Percentiles rank a stretch among this genome's conserved stretches.
phyloP scores from a whole-genome alignment of 2,797 vertebrate species.

The Gymnoscopelus braueri region DNA sequence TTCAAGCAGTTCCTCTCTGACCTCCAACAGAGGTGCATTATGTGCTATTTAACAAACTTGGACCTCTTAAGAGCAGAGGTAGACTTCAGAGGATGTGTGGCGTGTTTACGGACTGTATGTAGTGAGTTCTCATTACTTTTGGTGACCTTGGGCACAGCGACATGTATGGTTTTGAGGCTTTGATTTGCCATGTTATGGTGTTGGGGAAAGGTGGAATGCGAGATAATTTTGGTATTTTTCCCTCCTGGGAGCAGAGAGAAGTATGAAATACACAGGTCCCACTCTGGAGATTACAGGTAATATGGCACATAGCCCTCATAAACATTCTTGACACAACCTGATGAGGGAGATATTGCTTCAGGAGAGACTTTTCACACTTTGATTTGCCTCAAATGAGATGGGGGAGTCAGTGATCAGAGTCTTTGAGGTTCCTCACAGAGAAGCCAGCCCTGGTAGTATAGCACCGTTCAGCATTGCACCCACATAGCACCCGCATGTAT shows the following conservation, averaged over 20 bases:
- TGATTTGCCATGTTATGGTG: slow-evolving; percentile 82
- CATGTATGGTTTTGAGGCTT: slow-evolving; percentile 78
- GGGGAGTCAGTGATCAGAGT: slow-evolving; percentile 76
- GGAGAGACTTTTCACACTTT: slow-evolving; percentile 87
- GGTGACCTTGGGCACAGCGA: slow-evolving; percentile 83
- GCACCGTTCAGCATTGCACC: slow-evolving; percentile 52
- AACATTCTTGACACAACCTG: slow-evolving; percentile 81
- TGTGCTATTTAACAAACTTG: slow-evolving; percentile 79
- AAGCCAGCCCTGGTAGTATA: slow-evolving; percentile 61
- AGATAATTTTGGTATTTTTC: slow-evolving; percentile 83
- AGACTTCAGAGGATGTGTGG: slow-evolving; percentile 80
- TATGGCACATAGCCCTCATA: slow-evolving; percentile 80
- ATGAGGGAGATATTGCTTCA: slow-evolving; percentile 82
- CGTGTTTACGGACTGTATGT: slow-evolving; percentile 76
- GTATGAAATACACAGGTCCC: slow-evolving; percentile 77
- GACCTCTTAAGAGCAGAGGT: slow-evolving; percentile 73
- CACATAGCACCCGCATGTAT: slow-evolving; percentile 33
- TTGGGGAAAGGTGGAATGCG: slow-evolving; percentile 82
- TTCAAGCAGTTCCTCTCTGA: slow-evolving; percentile 67
- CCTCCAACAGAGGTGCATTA: slow-evolving; percentile 68
- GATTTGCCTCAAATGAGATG: slow-evolving; percentile 85
- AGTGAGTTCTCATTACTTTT: slow-evolving; percentile 80
- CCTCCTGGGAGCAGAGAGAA: slow-evolving; percentile 82
- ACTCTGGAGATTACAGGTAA: slow-evolving; percentile 84
- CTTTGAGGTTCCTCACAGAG: slow-evolving; percentile 80